phyloP scores from a whole-genome alignment of 2,113 vertebrate genomes.

The Gadus macrocephalus region DNA sequence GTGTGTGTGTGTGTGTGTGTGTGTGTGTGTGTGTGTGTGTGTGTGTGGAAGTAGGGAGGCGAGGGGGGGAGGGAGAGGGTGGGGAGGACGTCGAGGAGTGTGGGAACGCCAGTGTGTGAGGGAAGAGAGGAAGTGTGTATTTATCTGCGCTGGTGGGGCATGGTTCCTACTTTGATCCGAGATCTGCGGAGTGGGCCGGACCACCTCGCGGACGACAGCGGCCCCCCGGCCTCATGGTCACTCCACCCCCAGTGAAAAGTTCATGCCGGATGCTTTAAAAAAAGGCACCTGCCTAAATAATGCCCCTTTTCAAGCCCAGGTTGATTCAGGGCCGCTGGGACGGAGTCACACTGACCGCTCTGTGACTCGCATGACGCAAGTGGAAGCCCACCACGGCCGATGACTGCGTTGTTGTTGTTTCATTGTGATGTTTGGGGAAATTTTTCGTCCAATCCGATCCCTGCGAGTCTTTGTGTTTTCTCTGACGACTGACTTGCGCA shows the following conservation, averaged over 20 bases:
- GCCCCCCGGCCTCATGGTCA: slow-evolving; percentile 38
- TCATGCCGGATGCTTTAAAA: background rate
- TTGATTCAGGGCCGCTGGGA: slow-evolving; percentile 1
- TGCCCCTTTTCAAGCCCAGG: slow-evolving; percentile 18
- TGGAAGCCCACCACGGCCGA: slow-evolving; percentile 1
- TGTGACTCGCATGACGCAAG: background rate
- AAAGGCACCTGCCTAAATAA: slow-evolving; percentile 35
- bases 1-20: slow-evolving; percentile 67
- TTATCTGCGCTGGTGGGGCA: slow-evolving; percentile 73
- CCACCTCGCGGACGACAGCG: slow-evolving; percentile 30
- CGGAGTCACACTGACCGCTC: background rate
- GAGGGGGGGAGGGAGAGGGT: slow-evolving; percentile 56
- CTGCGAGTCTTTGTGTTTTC: no score
- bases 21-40: slow-evolving; percentile 67
- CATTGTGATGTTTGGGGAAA: no score
- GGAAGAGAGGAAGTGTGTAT: slow-evolving; percentile 71
- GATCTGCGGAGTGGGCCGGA: slow-evolving; percentile 34
- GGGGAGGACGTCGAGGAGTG: slow-evolving; percentile 44
- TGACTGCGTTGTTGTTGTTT: slow-evolving; percentile 2
- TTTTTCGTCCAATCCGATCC: no score
- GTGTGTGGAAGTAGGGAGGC: slow-evolving; percentile 65
- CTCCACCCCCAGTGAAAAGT: slow-evolving; percentile 29
- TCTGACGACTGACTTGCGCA: no score
- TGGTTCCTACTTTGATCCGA: slow-evolving; percentile 68
- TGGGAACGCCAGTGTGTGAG: slow-evolving; percentile 67